Base-by-base conservation (phyloP, 2,888 invertebrate species). In the Andrena fulva region DNA sequence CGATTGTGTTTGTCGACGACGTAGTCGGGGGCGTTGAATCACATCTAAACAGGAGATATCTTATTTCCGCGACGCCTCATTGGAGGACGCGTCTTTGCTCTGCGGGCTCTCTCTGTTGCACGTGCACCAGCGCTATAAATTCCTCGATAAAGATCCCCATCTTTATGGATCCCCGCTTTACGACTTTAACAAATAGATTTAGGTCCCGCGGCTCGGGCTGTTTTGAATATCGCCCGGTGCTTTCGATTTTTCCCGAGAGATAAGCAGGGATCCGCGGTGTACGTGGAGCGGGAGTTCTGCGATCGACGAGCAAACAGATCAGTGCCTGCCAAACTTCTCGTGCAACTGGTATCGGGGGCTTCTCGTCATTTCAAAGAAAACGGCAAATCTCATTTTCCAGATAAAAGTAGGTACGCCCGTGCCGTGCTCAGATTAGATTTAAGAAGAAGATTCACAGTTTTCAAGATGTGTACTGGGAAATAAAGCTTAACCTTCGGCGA, bases 41-140 rank as follows among this genome's bases (percentile, higher is more conserved):
- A 73, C 80, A 60, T 85, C 82, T 84, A 87, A 86, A 87, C 84
- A 85, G 80, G 78, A 76, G 87, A 88, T 87, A 88, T 87, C 88
- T 87, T 87, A 87, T 87, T 87, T 87, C 87, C 85, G 79, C 71
- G 84, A 84, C 82, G 78, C 73, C 48, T 78, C 80, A 74, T 82
- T 70, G 80, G 77, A 72, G 75, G 68, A 70, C 62, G 64, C 62
- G 63, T 62, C 72, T 76, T 24, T 42, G 16, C 59, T 16, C 24
- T 16, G 20, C 48, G 42, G 3, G 12, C 35, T 12, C 16, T 35
- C 24, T 20, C 27, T 42, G 6, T 33, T 48, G 31, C 59, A 24
- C 24, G 50, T 16, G n/a, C 62, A 27, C 20, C 33, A 48, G 16
- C 59, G 27, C 81, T 42, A 70, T 75, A 81, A 80, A 81, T 73